These are phyloP conservation scores for Panonychus citri DNA, from an alignment of 1,140 invertebrate genomes.

Conservation along the genomic window DNA sequence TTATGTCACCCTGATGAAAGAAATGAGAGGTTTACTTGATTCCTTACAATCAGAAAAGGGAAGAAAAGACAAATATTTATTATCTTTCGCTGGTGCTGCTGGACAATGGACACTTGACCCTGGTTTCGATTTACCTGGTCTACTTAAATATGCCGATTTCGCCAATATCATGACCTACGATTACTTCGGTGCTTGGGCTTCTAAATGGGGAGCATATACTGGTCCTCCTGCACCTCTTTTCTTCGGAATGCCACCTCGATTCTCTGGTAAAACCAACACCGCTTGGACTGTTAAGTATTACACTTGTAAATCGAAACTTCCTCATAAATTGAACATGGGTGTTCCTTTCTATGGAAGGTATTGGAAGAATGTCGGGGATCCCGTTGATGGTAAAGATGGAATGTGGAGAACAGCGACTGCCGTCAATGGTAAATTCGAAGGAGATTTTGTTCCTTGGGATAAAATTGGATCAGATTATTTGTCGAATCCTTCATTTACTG, in stretches of 20 bases:
- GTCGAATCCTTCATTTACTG: background rate
- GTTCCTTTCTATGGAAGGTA: slow-evolving; percentile 20
- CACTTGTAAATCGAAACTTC: slow-evolving; percentile 13
- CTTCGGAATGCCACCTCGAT: slow-evolving; percentile 18
- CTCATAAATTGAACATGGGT: slow-evolving; percentile 19
- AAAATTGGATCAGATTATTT: background rate
- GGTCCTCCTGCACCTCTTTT: slow-evolving; percentile 18
- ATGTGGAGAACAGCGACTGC: background rate
- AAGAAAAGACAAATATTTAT: slow-evolving; percentile 18
- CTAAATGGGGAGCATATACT: slow-evolving; percentile 19
- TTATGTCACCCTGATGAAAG: slow-evolving; percentile 12
- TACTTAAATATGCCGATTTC: slow-evolving; percentile 18
- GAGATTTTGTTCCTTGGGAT: background rate
- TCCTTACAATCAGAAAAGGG: no score
- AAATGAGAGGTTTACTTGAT: slow-evolving; percentile 2
- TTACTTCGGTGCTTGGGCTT: slow-evolving; percentile 15
- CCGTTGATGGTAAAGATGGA: slow-evolving; percentile 6
- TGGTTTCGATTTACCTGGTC: slow-evolving; percentile 15
- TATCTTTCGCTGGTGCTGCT: slow-evolving; percentile 15
- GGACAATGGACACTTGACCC: slow-evolving; percentile 20
- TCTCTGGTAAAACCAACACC: slow-evolving; percentile 19
- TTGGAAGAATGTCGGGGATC: slow-evolving; percentile 19
- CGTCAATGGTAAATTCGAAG: background rate
- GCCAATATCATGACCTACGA: slow-evolving; percentile 20
- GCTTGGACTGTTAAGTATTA: slow-evolving; percentile 20